Conservation (phyloP, 2,888 invertebrate species). For the Drymonia ruficornis region DNA sequence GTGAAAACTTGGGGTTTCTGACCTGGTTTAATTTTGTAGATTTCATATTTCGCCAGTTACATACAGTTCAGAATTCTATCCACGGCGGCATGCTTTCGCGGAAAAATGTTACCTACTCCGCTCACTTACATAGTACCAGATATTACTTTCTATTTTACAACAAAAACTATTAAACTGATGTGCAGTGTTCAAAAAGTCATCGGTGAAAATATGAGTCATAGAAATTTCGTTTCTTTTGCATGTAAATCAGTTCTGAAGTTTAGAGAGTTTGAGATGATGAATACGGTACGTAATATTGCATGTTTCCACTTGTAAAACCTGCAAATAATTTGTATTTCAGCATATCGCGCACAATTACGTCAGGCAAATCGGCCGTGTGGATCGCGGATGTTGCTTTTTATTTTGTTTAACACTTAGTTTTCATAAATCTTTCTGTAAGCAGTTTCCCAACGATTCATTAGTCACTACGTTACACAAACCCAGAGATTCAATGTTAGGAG, state of each 20-base stretch:
- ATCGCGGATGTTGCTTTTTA: constrained; percentile 6
- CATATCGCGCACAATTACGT: constrained; percentile 7
- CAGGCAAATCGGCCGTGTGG: constrained; percentile 9
- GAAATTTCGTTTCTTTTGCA: constrained; percentile 6
- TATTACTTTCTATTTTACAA: constrained; percentile 46
- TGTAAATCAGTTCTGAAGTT: constrained; percentile 14
- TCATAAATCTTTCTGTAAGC: constrained; percentile 22
- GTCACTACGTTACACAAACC: constrained; percentile 36
- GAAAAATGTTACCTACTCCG: constrained; percentile 31
- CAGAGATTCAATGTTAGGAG: constrained; percentile 48
- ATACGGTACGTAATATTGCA: background rate
- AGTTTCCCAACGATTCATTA: constrained; percentile 34
- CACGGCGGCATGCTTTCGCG: constrained; percentile 37
- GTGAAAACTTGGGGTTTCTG: background rate
- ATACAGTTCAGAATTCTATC: constrained; percentile 33
- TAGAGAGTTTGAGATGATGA: constrained; percentile 6
- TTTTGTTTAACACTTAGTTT: constrained; percentile 12
- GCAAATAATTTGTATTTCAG: constrained; percentile 8
- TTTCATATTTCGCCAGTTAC: constrained; percentile 34
- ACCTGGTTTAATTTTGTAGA: constrained; percentile 5
- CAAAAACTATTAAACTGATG: constrained; percentile 26
- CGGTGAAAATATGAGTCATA: constrained; percentile 20
- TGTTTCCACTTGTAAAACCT: constrained; percentile 1
- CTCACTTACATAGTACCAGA: constrained; percentile 24
- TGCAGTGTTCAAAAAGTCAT: constrained; percentile 16